These are phyloP conservation scores for Oscheius sp. DNA, from an alignment of 2,888 invertebrate species.

Conservation along the genomic window DNA sequence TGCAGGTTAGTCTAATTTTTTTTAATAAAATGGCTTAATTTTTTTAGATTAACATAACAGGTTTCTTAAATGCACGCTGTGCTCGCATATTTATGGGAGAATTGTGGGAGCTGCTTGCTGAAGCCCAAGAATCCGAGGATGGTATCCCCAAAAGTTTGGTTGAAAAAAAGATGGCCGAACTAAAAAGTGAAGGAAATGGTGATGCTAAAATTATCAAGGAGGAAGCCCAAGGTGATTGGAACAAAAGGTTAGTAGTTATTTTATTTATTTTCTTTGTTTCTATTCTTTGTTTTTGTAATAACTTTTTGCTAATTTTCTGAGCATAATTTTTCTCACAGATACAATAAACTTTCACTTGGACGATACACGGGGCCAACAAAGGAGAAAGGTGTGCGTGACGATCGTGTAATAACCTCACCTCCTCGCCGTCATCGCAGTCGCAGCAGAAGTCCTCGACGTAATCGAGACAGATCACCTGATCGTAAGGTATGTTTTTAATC, in stretches of 20 bases:
- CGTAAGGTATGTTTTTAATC: conserved; percentile 15
- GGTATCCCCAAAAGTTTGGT: conserved; percentile 94
- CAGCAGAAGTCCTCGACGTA: conserved; percentile 34
- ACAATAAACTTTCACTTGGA: conserved; percentile 43
- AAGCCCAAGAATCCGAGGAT: conserved; percentile 84
- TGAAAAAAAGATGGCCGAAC: conserved; percentile 94
- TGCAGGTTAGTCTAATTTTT: conserved; percentile 48
- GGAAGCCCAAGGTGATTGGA: conserved; percentile 46
- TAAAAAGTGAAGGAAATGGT: conserved; percentile 79
- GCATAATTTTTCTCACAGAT: conserved; percentile 31
- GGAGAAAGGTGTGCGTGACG: conserved; percentile 47
- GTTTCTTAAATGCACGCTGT: conserved; percentile 96
- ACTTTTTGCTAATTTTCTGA: not conserved
- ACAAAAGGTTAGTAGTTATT: conserved; percentile 33
- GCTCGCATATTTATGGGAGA: conserved; percentile 97
- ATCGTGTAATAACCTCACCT: conserved; percentile 40
- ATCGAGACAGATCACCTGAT: conserved; percentile 12
- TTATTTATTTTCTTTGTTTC: not conserved
- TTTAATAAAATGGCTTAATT: not conserved
- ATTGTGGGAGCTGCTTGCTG: conserved; percentile 91
- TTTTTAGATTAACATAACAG: conserved; percentile 94
- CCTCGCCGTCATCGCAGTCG: conserved; percentile 20
- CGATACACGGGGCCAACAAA: conserved; percentile 44
- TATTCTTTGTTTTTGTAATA: not conserved
- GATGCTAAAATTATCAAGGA: conserved; percentile 23